phyloP scores from a whole-genome alignment of 2,888 invertebrate species.

The Heliconius cydno region DNA sequence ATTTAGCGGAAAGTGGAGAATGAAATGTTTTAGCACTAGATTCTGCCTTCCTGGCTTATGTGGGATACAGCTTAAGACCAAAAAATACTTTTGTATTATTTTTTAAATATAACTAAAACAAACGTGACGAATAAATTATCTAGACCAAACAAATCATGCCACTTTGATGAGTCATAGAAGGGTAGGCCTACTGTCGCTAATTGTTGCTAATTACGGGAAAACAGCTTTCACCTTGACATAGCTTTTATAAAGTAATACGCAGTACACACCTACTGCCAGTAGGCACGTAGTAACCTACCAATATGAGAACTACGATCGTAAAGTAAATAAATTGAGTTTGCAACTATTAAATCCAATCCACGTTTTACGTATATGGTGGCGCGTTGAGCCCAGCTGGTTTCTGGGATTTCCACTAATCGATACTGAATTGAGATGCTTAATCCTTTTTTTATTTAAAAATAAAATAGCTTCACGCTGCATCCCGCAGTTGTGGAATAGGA shows the following conservation, averaged over 20 bases:
- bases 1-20: not conserved
- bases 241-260: constrained; percentile 1
- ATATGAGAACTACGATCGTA: not conserved
- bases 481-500: no score
- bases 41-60: not conserved
- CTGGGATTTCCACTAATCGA: constrained; percentile 1
- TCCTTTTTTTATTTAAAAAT: not conserved
- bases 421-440: not conserved
- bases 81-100: not conserved
- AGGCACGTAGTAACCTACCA: no score
- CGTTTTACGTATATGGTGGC: constrained; percentile 5
- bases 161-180: constrained; percentile 38
- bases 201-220: constrained; percentile 28
- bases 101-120: no score
- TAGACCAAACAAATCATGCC: constrained; percentile 23
- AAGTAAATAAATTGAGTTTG: constrained; percentile 14
- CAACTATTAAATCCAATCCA: not conserved
- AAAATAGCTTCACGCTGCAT: no score
- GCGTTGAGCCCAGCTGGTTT: not conserved
- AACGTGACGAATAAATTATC: constrained; percentile 7
- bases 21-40: not conserved
- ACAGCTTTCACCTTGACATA: constrained; percentile 23
- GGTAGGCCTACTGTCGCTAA: constrained; percentile 42
- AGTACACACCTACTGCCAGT: not conserved
- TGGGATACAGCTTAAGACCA: not conserved